These are phyloP conservation scores for Clarias platycephalus DNA, from an alignment of 2,797 vertebrate genomes.

Conservation along the genomic window DNA sequence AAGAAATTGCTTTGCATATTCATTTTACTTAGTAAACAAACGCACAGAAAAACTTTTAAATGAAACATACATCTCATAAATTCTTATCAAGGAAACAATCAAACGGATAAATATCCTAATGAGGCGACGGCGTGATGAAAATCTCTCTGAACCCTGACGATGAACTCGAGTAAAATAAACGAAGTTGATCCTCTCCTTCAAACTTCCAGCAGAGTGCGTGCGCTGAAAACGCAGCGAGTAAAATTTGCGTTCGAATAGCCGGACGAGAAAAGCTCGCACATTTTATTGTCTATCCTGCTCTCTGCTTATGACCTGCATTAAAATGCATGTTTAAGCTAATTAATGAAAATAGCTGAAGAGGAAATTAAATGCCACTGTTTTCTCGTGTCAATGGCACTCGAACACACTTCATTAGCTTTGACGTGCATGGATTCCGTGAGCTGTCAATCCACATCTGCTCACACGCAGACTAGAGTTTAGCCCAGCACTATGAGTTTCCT, in stretches of 20 bases:
- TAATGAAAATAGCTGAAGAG: conserved; percentile 77
- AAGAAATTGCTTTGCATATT: conserved; percentile 90
- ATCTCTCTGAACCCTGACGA: conserved; percentile 45
- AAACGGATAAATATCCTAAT: conserved; percentile 40
- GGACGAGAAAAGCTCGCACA: background rate
- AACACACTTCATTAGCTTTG: conserved; percentile 74
- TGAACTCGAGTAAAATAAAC: conserved; percentile 19
- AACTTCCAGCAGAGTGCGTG: conserved; percentile 14
- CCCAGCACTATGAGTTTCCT: background rate
- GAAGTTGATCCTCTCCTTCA: conserved; percentile 29
- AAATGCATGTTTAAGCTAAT: conserved; percentile 76
- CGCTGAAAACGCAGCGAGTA: no score
- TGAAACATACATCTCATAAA: conserved; percentile 42
- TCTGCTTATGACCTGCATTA: conserved; percentile 69
- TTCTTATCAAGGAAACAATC: conserved; percentile 49
- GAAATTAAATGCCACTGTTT: conserved; percentile 71
- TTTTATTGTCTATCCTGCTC: conserved; percentile 69
- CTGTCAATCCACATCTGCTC: conserved; percentile 63
- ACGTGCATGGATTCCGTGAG: conserved; percentile 60
- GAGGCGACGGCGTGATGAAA: conserved; percentile 13
- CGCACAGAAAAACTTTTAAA: conserved; percentile 40
- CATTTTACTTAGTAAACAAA: conserved; percentile 76
- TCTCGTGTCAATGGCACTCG: conserved; percentile 65
- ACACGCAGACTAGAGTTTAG: conserved; percentile 41
- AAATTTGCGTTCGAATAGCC: background rate